Evolutionary conservation across 1,140 invertebrate genomes (phyloP), one percentile per base, ranked within the genome.

Genomic region (Tetramorium parvispinum): DNA sequence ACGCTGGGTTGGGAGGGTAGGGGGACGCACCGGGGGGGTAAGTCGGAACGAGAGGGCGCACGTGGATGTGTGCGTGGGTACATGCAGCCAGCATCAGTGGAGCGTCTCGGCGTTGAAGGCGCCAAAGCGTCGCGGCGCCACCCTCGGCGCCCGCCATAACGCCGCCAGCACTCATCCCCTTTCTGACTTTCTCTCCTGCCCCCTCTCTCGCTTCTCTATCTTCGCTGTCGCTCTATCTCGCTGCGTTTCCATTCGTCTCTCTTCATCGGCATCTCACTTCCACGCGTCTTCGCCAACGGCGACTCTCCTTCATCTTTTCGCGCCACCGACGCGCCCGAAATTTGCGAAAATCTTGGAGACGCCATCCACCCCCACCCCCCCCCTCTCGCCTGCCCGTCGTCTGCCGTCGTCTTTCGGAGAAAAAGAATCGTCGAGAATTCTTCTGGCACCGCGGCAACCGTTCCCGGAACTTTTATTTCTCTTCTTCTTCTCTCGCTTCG

Each of bases 121-220:
- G 94, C 94, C 94, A 92, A 92, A 94, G 94, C 93, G 94, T 95
- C 94, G 94, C 93, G 94, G 93, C 94, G 94, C 94, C 93, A 94
- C 93, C 93, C 93, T 92, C 91, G 94, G 94, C 94, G 94, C 93
- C 94, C 94, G 94, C 85, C 94, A 93, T 92, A 90, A 90, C 87
- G 94, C 91, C 94, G 94, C 89, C 89, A 91, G 85, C 57, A 71
- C 82, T 85, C 86, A 83, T 70, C 81, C 63, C 81, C 88, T 75
- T 66, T 66, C 65, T 68, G 59, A 51, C 57, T 85, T 77, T 89
- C 85, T 73, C 73, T 83, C 57, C 68, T 77, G 13, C 66, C 55
- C 55, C 21, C 55, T 68, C 46, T 13, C 61, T 40, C 57, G 55
- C 46, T 55, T 75, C 68, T 88, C 70, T 53, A 4, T 81, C 76